Conservation (phyloP, 2,113 vertebrate genomes). For the Paratilapia polleni region DNA sequence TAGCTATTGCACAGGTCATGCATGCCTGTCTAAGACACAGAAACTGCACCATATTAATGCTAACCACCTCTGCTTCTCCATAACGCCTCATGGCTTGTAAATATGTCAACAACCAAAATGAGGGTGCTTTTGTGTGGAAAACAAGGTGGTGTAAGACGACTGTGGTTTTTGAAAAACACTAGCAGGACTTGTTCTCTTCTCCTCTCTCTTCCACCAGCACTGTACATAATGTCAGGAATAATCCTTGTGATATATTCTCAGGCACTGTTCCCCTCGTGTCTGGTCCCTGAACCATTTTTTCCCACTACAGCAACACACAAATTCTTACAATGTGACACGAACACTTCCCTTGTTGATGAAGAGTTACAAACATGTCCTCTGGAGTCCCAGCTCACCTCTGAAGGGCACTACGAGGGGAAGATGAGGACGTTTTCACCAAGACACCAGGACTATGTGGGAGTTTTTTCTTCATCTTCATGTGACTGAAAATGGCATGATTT, state of each 20-base stretch:
- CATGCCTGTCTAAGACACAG: conserved; percentile 64
- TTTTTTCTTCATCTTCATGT: background rate
- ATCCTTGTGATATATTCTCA: conserved; percentile 25
- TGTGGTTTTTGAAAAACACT: conserved; percentile 36
- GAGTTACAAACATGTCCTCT: conserved; percentile 25
- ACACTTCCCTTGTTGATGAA: conserved; percentile 11
- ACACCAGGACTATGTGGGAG: background rate
- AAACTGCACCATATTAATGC: conserved; percentile 56
- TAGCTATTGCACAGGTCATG: conserved; percentile 69
- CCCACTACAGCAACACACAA: conserved; percentile 10
- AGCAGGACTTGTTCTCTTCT: conserved; percentile 14
- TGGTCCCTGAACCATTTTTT: conserved; percentile 46
- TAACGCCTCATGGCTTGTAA: conserved; percentile 47
- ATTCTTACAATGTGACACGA: conserved; percentile 6
- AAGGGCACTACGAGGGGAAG: background rate
- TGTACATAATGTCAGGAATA: background rate
- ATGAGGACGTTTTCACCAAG: conserved; percentile 16
- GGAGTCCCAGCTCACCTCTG: background rate
- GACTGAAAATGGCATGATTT: background rate
- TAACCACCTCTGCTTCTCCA: conserved; percentile 10
- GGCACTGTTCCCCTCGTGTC: conserved; percentile 51
- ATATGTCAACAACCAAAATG: conserved; percentile 38
- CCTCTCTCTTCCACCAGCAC: conserved; percentile 1
- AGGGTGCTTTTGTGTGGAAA: conserved; percentile 40
- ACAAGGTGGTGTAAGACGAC: conserved; percentile 39